Base-by-base conservation (phyloP, 2,888 invertebrate species). In the Altica lythri region DNA sequence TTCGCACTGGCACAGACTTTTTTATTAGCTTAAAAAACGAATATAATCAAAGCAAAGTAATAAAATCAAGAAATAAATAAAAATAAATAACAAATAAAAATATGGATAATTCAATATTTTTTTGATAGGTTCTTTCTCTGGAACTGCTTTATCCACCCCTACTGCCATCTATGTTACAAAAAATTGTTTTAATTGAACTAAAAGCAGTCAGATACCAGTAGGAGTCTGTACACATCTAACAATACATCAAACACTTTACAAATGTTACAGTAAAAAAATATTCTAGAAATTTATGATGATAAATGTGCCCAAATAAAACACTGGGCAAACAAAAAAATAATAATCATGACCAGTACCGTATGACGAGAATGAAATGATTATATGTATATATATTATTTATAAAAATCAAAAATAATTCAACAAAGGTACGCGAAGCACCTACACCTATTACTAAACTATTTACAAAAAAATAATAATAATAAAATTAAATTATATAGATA, bases 271-370 rank as follows among this genome's bases (percentile, higher is more conserved):
- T 68, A 68, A 68, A 69, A 70, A 69, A 69, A 69, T 68, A 67
- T 63, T 59, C 65, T 69, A 68, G n/a, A 34, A 34, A 66, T 65
- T 66, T 64, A 71, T 62, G 68, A 71, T 67, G 68, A 68, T 58
- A 56, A 59, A 60, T 58, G 56, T 57, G 64, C 61, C 65, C 58
- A 53, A 58, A n/a, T 12, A 19, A 40, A 49, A 40, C 40, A 40
- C 16, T 16, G 22, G 49, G 30, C 27, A 37, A 46, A 51, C 52
- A 62, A 63, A 62, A 44, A 25, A 37, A 47, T 47, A 63, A 62
- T 57, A 63, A 61, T 48, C 49, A 57, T 75, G 75, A 75, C 76
- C 75, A 76, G 76, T 72, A 75, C 74, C 76, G 70, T 65, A 71
- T 75, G 75, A 75, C 75, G 72, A 75, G 74, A 72, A 73, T 71